Base-by-base conservation (phyloP, 92 coral and sea anemone genomes). In the Virgularia gustaviana region DNA sequence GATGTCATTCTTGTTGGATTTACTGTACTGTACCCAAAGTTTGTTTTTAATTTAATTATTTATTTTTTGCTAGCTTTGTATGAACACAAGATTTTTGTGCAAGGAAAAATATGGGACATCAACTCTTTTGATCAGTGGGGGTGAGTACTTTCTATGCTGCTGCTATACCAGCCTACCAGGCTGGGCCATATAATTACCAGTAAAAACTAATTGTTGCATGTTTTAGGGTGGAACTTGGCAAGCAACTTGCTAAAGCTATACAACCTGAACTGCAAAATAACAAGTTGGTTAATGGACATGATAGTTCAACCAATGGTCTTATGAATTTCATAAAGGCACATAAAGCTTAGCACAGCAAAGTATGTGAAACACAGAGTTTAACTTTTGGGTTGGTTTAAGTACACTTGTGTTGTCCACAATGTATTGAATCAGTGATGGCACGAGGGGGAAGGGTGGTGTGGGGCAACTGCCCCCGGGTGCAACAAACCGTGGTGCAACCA, bases 41-140 rank as follows among this genome's bases (percentile, higher is more conserved):
- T n/a, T n/a, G 9, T 39, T 47, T 47, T 15, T 47, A 9, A 8
- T 24, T 19, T 25, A 27, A 0, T 8, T 15, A 36, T 70, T 10
- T 13, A 12, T 39, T 42, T 57, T 32, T 19, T 67, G 41, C 2
- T 73, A 91, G 97, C 91, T 5, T 88, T 91, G 97, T 91, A 91
- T 32, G 96, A 91, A 52, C 97, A 91, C 83, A 91, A 91, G 89
- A 91, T 91, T 70, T 91, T 91, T 72, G 87, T 90, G 22, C 96
- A 91, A 53, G 97, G 97, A 13, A 95, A 86, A 36, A 79, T 88
- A 32, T 91, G 96, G 97, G 91, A 88, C 39, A 88, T 91, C 47
- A 88, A 91, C 81, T 91, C 97, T 3, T 91, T 67, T 70, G 96
- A 88, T 78, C 97, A 91, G 79, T 91, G 91, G 91, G 97, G 96